A percentile compares a stretch with the other conserved stretches of the same genome.
These are phyloP conservation scores for Fopius arisanus DNA, from an alignment of 1,140 invertebrate genomes.

Conservation along the genomic window DNA sequence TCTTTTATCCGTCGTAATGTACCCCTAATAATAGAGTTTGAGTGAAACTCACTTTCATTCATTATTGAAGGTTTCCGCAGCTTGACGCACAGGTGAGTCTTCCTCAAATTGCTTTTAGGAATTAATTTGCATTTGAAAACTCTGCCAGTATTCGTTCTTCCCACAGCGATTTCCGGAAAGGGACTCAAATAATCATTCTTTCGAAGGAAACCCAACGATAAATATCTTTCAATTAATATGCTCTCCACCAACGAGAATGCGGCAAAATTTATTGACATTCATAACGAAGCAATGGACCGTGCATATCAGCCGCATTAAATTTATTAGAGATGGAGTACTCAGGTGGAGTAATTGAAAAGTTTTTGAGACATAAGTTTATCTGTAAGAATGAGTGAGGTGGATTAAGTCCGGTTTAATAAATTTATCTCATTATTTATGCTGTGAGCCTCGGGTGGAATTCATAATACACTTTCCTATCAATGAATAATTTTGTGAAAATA, in stretches of 20 bases:
- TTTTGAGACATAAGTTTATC: not conserved
- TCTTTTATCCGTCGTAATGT: no score
- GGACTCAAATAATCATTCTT: not conserved
- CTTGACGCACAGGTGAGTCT: not conserved
- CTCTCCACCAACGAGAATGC: no score
- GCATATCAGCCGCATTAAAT: not conserved
- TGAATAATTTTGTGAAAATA: not conserved
- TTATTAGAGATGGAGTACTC: not conserved
- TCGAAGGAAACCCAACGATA: no score
- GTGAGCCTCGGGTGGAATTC: not conserved
- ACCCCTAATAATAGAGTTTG: not conserved
- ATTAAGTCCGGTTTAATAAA: no score
- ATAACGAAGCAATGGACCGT: not conserved
- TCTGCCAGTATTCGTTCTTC: not conserved
- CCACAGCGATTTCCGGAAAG: not conserved
- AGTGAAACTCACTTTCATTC: not conserved
- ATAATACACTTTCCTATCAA: not conserved
- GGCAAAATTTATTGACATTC: no score
- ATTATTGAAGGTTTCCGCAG: not conserved
- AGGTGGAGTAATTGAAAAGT: no score
- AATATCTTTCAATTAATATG: no score
- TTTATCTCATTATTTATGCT: not conserved
- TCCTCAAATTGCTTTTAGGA: not conserved
- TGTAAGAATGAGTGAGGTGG: not conserved
- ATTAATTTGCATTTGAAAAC: not conserved